Evolutionary conservation across 1,140 invertebrate genomes (phyloP), one percentile per base, ranked within the genome.

Genomic region (Ceratosolen solmsi): DNA sequence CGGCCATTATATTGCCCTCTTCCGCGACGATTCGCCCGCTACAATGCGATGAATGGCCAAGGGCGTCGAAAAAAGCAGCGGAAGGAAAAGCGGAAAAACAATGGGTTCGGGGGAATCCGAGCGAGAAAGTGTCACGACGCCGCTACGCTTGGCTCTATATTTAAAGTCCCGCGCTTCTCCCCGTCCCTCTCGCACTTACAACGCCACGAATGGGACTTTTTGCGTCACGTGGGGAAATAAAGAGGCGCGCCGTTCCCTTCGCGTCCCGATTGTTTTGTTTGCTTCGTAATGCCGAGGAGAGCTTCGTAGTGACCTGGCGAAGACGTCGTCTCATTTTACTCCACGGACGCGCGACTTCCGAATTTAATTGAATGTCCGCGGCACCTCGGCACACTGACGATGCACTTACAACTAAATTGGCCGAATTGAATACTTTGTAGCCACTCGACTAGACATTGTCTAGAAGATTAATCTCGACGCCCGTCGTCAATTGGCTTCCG

Each of bases 161-260:
- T 78, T 78, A 78, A 51, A 68, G 11, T 25, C 46, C 36, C n/a
- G 49, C 27, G 72, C 33, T 56, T 25, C 25, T 73, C 72, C 22
- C 27, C 38, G 41, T 46, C 20, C 3, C 51, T 11, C 3, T 54
- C 51, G 20, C 20, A 3, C 3, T 54, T 15, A 22, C 51, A 4
- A 15, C 51, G 5, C 7, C 13, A 46, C 41, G 7, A 13, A 46
- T 46, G 41, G 41, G 13, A 5, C 5, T 46, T 46, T 46, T 46
- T 46, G 5, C n/a, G n/a, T n/a, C n/a, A n/a, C n/a, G n/a, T n/a
- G n/a, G n/a, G n/a, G n/a, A n/a, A n/a, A n/a, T n/a, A n/a, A n/a
- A n/a, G n/a, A n/a, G n/a, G n/a, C n/a, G n/a, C n/a, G n/a, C n/a
- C n/a, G n/a, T n/a, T n/a, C n/a, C n/a, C n/a, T n/a, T n/a, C n/a